Percentiles rank a stretch among this genome's conserved stretches.
Evolutionary conservation across 2,888 invertebrate species (phyloP).

Genomic region (Cephonodes hylas): DNA sequence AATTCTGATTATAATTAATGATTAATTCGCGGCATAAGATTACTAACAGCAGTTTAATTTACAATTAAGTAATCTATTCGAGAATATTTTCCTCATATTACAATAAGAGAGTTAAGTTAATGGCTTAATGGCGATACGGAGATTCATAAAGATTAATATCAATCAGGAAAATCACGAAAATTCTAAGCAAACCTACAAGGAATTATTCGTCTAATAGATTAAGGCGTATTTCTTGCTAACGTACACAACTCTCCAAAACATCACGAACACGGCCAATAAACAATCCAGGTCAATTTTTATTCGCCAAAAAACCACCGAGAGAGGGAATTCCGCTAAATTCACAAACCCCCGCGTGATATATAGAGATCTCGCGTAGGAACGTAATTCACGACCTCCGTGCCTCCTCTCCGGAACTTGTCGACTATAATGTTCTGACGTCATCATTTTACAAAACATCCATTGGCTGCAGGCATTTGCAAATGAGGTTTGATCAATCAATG

Average conservation of each 20-base stretch:
- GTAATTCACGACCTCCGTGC: neutral
- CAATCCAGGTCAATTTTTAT: neutral
- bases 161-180: too few species aligned
- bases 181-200: too few species aligned
- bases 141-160: too few species aligned
- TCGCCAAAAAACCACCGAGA: neutral
- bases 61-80: too few species aligned
- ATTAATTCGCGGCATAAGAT: too few species aligned
- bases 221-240: neutral
- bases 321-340: neutral
- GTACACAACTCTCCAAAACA: neutral
- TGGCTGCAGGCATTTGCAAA: conserved; percentile 2
- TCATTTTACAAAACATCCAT: neutral
- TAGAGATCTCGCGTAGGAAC: neutral
- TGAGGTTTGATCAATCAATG: neutral
- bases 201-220: too few species aligned
- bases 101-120: too few species aligned
- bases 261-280: neutral
- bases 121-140: too few species aligned
- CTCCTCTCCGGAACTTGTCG: neutral
- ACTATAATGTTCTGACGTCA: neutral
- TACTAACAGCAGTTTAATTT: too few species aligned
- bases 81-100: too few species aligned
- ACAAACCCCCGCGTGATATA: neutral
- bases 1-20: too few species aligned